phyloP scores from a whole-genome alignment of 2,113 vertebrate species.

The Thalassoma bifasciatum region DNA sequence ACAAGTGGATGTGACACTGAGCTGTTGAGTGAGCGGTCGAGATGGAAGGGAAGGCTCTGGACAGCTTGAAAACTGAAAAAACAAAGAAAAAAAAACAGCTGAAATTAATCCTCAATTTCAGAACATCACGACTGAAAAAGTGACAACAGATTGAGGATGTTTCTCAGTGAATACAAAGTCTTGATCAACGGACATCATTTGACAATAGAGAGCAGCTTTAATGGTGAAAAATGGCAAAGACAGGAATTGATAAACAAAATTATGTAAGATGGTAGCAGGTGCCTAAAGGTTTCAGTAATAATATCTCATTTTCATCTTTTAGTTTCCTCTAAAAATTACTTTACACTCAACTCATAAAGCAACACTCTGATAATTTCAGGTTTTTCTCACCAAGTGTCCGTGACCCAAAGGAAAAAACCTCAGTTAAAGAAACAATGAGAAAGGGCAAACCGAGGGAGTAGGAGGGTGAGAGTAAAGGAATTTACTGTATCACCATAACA shows the following conservation, averaged over 20 bases:
- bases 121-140: not conserved
- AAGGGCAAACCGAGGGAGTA: slow-evolving; percentile 3
- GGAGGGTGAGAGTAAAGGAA: slow-evolving; percentile 6
- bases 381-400: slow-evolving; percentile 17
- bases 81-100: not conserved
- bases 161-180: slow-evolving; percentile 32
- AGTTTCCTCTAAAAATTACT: not conserved
- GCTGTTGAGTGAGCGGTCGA: slow-evolving; percentile 23
- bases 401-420: not conserved
- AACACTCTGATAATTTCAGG: not conserved
- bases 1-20: slow-evolving; percentile 52
- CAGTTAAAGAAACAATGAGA: slow-evolving; percentile 1
- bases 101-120: not conserved
- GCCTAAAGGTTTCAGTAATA: slow-evolving; percentile 16
- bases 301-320: not conserved
- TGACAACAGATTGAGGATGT: slow-evolving; percentile 23
- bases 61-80: not conserved
- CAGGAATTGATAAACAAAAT: slow-evolving; percentile 33
- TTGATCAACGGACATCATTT: slow-evolving; percentile 33
- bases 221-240: slow-evolving; percentile 12
- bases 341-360: not conserved
- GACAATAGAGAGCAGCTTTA: slow-evolving; percentile 28
- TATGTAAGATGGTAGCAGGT: not conserved
- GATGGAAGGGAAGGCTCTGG: not conserved
- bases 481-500: slow-evolving; percentile 58